A percentile compares a stretch with the other conserved stretches of the same genome.
Evolutionary conservation across 2,888 invertebrate genomes (phyloP).

Genomic region (Bruchidius siliquastri): DNA sequence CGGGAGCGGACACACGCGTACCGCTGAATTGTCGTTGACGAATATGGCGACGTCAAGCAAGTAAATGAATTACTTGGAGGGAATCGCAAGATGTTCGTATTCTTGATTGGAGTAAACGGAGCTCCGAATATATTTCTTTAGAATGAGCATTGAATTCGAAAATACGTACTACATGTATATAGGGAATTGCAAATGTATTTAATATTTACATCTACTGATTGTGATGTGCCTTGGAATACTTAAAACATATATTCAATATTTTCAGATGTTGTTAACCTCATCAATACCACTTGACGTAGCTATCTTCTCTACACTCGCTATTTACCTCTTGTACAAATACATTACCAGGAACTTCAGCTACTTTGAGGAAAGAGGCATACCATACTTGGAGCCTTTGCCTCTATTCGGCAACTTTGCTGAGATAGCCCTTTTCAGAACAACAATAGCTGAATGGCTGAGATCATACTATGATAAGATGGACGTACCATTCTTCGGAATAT

Average conservation of each 20-base stretch:
- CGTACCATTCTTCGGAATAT: conserved; percentile 43
- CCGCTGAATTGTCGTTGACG: too few relatives aligned
- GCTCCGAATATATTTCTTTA: too few relatives aligned
- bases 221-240: too few relatives aligned
- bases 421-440: background rate
- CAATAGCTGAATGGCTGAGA: background rate
- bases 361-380: background rate
- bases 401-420: background rate
- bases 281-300: background rate
- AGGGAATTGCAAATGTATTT: too few relatives aligned
- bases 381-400: background rate
- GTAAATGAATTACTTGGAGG: too few relatives aligned
- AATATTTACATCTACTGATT: too few relatives aligned
- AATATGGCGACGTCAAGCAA: too few relatives aligned
- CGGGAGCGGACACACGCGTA: too few relatives aligned
- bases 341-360: background rate
- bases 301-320: background rate
- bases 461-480: background rate
- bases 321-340: background rate
- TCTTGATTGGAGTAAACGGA: too few relatives aligned
- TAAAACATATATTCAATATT: background rate
- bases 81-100: too few relatives aligned
- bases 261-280: background rate
- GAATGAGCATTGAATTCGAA: too few relatives aligned
- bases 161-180: too few relatives aligned